Evolutionary conservation across 2,888 invertebrate species (phyloP).

Genomic region (Stenoptilia bipunctidactyla): DNA sequence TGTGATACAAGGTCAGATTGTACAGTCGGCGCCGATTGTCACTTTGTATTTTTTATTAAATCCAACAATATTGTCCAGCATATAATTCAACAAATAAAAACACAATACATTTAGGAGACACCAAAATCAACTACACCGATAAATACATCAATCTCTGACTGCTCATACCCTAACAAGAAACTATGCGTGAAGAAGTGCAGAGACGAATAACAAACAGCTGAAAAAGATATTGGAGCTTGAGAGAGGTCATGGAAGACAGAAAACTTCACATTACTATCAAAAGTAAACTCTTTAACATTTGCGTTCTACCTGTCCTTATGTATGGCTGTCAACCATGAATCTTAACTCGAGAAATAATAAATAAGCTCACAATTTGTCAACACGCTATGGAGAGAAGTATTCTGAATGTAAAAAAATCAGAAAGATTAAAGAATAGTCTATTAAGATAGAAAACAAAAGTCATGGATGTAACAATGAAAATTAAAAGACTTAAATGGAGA

Average conservation of each 20-base stretch:
- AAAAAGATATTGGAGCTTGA: too few relatives aligned
- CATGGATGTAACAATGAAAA: neutral
- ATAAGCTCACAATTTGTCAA: neutral
- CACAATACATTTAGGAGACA: too few relatives aligned
- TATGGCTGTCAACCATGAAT: neutral
- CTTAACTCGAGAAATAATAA: neutral
- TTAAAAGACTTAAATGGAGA: slow-evolving; percentile 6
- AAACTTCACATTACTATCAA: neutral
- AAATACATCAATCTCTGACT: too few relatives aligned
- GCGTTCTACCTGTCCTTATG: neutral
- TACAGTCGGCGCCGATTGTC: too few relatives aligned
- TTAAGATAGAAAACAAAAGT: neutral
- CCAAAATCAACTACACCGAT: too few relatives aligned
- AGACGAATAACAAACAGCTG: too few relatives aligned
- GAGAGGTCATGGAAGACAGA: neutral
- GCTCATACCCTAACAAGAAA: too few relatives aligned
- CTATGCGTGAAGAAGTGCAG: too few relatives aligned
- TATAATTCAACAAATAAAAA: too few relatives aligned
- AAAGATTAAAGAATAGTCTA: neutral
- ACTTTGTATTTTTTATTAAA: too few relatives aligned
- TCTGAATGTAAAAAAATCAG: neutral
- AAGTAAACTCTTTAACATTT: neutral
- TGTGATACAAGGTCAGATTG: too few relatives aligned
- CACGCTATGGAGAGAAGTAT: neutral
- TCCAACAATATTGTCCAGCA: too few relatives aligned